A percentile compares a stretch with the other conserved stretches of the same genome.
Evolutionary conservation across 2,113 vertebrate species (phyloP).

Genomic region (Gnathonemus echidnorhynchus): DNA sequence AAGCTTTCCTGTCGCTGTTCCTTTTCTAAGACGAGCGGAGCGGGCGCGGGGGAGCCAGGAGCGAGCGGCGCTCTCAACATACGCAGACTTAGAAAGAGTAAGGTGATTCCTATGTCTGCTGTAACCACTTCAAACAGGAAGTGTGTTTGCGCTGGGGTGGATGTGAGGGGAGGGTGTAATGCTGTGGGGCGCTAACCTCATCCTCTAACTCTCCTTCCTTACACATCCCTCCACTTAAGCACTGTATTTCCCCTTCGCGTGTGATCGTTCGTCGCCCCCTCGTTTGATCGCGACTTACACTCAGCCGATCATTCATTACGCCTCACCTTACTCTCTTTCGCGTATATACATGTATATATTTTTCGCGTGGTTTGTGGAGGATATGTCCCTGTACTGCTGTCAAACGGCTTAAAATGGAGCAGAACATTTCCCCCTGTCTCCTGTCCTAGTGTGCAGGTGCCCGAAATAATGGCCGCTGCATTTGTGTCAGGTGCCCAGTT

Average conservation of each 20-base stretch:
- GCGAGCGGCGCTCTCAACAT: constrained; percentile 19
- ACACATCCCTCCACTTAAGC: constrained; percentile 3
- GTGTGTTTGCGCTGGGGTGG: constrained; percentile 5
- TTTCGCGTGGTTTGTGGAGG: not conserved
- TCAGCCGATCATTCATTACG: not conserved
- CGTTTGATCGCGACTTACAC: not conserved
- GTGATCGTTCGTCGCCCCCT: not conserved
- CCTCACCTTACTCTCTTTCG: not conserved
- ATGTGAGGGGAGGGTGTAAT: not conserved
- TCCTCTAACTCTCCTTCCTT: constrained; percentile 9
- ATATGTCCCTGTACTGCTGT: not conserved
- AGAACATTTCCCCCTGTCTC: not conserved
- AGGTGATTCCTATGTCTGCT: constrained; percentile 49
- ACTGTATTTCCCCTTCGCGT: constrained; percentile 14
- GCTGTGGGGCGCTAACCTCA: constrained; percentile 10
- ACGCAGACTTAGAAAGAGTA: constrained; percentile 32
- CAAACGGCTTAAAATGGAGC: not conserved
- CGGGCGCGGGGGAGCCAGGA: not conserved
- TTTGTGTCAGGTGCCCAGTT: not conserved
- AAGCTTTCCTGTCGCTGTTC: constrained; percentile 46
- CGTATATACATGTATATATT: not conserved
- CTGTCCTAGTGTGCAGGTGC: not conserved
- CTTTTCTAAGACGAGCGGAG: not conserved
- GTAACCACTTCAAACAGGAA: constrained; percentile 52
- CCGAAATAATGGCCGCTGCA: not conserved